Evolutionary conservation across 2,888 invertebrate genomes (phyloP).

Genomic region (Dasysyrphus tricinctus): DNA sequence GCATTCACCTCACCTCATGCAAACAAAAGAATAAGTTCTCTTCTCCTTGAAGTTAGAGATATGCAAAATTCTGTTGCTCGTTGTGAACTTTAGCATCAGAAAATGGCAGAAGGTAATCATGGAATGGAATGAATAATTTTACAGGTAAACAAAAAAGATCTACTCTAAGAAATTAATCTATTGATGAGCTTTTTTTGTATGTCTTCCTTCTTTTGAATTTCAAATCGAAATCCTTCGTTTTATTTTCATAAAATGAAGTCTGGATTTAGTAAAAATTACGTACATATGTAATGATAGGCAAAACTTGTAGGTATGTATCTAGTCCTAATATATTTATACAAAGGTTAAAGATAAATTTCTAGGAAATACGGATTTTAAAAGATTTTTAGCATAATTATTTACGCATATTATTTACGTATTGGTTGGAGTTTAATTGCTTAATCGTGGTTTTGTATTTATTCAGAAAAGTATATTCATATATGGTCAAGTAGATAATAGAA

Average conservation of each 20-base stretch:
- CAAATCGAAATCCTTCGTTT: background rate
- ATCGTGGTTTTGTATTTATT: too few relatives aligned
- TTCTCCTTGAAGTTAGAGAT: too few relatives aligned
- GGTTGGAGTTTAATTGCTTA: too few relatives aligned
- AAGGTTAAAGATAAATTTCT: background rate
- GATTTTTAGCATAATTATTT: too few relatives aligned
- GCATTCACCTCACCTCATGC: background rate
- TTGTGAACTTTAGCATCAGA: background rate
- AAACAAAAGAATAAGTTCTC: background rate
- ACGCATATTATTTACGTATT: too few relatives aligned
- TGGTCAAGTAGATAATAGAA: too few relatives aligned
- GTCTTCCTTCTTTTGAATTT: background rate
- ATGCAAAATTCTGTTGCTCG: background rate
- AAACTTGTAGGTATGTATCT: background rate
- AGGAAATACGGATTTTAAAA: too few relatives aligned
- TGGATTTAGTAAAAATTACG: background rate
- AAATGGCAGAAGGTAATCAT: background rate
- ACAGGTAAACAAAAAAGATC: background rate
- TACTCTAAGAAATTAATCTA: constrained; percentile 16
- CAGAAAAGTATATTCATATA: too few relatives aligned
- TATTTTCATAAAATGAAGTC: background rate
- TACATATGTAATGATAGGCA: background rate
- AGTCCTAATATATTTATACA: background rate
- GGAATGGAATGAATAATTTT: constrained; percentile 16
- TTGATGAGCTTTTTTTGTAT: constrained; percentile 10